These are phyloP conservation scores for Zygothrica quintamaculata DNA, from an alignment of 2,888 invertebrate species.

Conservation along the genomic window DNA sequence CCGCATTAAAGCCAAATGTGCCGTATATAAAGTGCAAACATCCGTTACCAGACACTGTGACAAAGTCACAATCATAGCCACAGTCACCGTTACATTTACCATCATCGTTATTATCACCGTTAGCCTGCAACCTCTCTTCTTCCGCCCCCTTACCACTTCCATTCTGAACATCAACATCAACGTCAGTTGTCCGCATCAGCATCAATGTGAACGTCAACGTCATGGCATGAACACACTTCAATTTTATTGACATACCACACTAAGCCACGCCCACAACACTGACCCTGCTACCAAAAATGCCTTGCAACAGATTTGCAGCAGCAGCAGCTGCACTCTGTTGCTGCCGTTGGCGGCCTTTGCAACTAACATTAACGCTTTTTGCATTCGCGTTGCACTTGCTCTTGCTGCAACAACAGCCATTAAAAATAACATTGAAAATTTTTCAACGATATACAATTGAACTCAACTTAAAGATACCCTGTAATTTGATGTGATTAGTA, in stretches of 20 bases:
- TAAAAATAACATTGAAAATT: conserved; percentile 10
- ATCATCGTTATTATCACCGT: too few relatives aligned
- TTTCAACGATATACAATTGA: neutral
- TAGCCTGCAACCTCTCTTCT: too few relatives aligned
- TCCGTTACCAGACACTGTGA: conserved; percentile 53
- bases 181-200: too few relatives aligned
- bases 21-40: conserved; percentile 68
- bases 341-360: conserved; percentile 23
- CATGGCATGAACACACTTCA: conserved; percentile 60
- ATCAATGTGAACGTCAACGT: conserved; percentile 24
- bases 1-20: conserved; percentile 79
- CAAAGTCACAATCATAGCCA: too few relatives aligned
- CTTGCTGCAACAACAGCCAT: conserved; percentile 9
- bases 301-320: conserved; percentile 75
- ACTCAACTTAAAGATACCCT: too few relatives aligned
- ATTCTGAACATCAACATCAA: too few relatives aligned
- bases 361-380: conserved; percentile 5
- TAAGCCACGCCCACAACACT: conserved; percentile 9
- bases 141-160: too few relatives aligned
- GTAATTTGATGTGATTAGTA: too few relatives aligned
- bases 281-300: conserved; percentile 16
- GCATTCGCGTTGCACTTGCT: neutral
- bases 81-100: too few relatives aligned
- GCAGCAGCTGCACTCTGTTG: conserved; percentile 54
- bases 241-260: conserved; percentile 73